These are phyloP conservation scores for Molossus molossus DNA, from an alignment of 2,797 vertebrate genomes.

Conservation along the genomic window DNA sequence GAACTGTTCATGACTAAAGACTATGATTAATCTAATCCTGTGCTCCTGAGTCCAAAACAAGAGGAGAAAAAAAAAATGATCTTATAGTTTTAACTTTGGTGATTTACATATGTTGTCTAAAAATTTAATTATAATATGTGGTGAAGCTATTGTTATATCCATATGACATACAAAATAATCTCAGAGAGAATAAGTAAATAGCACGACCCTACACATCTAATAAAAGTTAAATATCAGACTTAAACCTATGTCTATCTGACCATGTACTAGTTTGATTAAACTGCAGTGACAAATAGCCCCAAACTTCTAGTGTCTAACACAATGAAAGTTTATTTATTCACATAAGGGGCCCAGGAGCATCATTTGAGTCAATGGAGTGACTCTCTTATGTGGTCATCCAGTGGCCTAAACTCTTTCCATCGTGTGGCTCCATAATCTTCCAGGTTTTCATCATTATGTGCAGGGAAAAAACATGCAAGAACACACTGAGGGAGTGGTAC, in stretches of 20 bases:
- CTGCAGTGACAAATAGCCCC: background rate
- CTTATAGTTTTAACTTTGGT: conserved; percentile 34
- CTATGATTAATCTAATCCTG: background rate
- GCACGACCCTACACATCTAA: background rate
- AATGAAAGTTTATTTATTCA: background rate
- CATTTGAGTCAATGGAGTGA: background rate
- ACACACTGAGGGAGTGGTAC: background rate
- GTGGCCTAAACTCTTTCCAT: background rate
- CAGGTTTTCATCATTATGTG: background rate
- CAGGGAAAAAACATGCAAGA: background rate
- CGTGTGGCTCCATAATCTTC: background rate
- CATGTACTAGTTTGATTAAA: background rate
- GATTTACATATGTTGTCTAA: background rate
- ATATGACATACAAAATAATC: background rate
- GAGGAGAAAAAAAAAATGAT: background rate
- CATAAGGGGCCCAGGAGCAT: background rate
- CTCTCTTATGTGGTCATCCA: background rate
- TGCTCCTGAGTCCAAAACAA: background rate
- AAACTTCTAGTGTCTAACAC: background rate
- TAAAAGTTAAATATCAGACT: conserved; percentile 42
- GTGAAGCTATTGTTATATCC: background rate
- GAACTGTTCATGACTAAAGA: background rate
- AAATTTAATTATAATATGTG: background rate
- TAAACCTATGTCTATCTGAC: background rate
- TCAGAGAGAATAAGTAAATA: conserved; percentile 2